These are phyloP conservation scores for Drosophila anomalata DNA, from an alignment of 2,888 invertebrate species.

Conservation along the genomic window DNA sequence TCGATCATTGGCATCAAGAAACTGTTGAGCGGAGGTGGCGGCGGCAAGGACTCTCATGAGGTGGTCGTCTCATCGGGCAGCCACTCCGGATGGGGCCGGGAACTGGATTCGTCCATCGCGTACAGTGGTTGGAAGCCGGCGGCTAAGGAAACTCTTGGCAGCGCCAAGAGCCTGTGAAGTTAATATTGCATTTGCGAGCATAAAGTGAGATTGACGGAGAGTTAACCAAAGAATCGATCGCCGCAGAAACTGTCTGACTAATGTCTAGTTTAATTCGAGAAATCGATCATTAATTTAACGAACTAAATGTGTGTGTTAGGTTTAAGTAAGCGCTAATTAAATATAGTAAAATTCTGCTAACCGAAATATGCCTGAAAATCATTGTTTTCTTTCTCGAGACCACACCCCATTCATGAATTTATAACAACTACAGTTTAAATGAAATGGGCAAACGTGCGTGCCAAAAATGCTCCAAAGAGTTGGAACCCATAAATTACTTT, in stretches of 20 bases:
- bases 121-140: conserved; percentile 86
- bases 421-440: conserved; percentile 59
- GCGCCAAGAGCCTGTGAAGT: conserved; percentile 71
- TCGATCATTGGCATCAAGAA: conserved; percentile 94
- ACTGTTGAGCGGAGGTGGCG: conserved; percentile 88
- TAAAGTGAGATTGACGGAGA: conserved; percentile 7
- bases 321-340: conserved; percentile 74
- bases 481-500: no score
- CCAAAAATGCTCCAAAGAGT: conserved; percentile 47
- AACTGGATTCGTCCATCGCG: conserved; percentile 85
- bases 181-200: conserved; percentile 58
- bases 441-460: conserved; percentile 67
- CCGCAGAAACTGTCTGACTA: conserved; percentile 71
- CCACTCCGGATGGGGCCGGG: conserved; percentile 90
- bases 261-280: conserved; percentile 65
- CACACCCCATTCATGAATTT: conserved; percentile 52
- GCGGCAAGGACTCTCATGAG: conserved; percentile 88
- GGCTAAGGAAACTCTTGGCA: conserved; percentile 66
- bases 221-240: conserved; percentile 72
- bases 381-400: background rate
- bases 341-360: conserved; percentile 66
- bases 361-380: background rate
- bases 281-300: conserved; percentile 49
- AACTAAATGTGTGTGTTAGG: conserved; percentile 79
- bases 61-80: conserved; percentile 89